Evolutionary conservation across 2,797 vertebrate genomes (phyloP).

Genomic region (Scleropages formosus): DNA sequence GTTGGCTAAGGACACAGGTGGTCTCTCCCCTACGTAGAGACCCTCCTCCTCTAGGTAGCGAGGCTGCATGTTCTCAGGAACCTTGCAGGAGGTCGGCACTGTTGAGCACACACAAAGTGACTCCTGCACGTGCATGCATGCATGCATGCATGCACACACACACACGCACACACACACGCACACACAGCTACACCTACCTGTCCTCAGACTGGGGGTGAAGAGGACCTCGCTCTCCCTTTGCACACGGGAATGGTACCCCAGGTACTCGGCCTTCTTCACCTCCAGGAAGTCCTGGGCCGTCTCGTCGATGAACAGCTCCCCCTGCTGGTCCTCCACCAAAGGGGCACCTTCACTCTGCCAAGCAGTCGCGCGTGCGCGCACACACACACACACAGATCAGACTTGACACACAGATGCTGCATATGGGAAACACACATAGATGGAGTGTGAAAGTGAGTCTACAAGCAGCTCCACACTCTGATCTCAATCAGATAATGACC

Average conservation of each 20-base stretch:
- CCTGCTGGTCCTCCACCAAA: slow-evolving; percentile 64
- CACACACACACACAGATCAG: too few relatives aligned
- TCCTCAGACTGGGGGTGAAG: slow-evolving; percentile 76
- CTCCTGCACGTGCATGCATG: slow-evolving; percentile 29
- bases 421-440: background rate
- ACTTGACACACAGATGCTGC: background rate
- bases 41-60: slow-evolving; percentile 93
- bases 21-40: slow-evolving; percentile 85
- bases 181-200: slow-evolving; percentile 64
- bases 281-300: slow-evolving; percentile 74
- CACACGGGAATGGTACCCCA: slow-evolving; percentile 62
- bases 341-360: slow-evolving; percentile 70
- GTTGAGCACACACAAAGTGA: slow-evolving; percentile 35
- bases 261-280: slow-evolving; percentile 72
- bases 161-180: background rate
- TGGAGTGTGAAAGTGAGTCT: background rate
- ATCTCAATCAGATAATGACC: background rate
- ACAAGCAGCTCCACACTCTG: background rate
- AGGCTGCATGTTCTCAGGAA: slow-evolving; percentile 82
- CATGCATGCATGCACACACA: background rate
- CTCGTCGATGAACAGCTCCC: slow-evolving; percentile 71
- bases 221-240: slow-evolving; percentile 74
- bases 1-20: slow-evolving; percentile 69
- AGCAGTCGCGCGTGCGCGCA: background rate
- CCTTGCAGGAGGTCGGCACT: slow-evolving; percentile 82